Evolutionary conservation across 2,888 invertebrate species (phyloP), one percentile per base, ranked within the genome.

Genomic region (Ommatoiulus sabulosus): DNA sequence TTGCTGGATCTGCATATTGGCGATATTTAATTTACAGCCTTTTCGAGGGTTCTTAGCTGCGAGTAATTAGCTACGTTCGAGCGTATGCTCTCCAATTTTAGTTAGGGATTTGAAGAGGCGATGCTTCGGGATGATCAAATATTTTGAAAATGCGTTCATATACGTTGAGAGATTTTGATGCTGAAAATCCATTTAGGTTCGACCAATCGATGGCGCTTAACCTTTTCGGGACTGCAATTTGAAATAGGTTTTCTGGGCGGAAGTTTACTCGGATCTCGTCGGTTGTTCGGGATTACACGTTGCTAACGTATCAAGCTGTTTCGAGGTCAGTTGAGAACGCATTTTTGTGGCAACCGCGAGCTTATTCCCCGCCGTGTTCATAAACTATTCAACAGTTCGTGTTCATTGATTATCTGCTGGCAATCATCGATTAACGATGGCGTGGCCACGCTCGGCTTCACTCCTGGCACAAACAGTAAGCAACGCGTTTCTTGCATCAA

Each of bases 341-440:
- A 80, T 80, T 80, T 80, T 80, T 80, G 35, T 15, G 80, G 35
- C 24, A 0, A 15, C 12, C 12, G 35, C 35, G 35, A 35, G 35
- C 80, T 35, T 24, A 80, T 35, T 80, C 80, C 80, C 80, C 12
- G 35, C 35, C 80, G 80, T 80, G 80, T 35, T 35, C 80, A 80
- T 80, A 80, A 80, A 80, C 10, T 80, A 80, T 80, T 80, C 35
- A 35, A 35, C 12, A 80, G 35, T 10, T 80, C 12, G 35, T 80
- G 80, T 80, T 80, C 35, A 80, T 80, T 80, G 80, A 80, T 80
- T 80, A 80, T 80, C 80, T 80, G n/a, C 24, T 80, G 80, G 80
- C 80, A 35, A 80, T 80, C 80, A 80, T 80, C 35, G 80, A 80
- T 80, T 80, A 80, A 24, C 80, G 80, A 80, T 80, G 35, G 12